phyloP scores from a whole-genome alignment of 2,797 vertebrate genomes.

The Enteromius unitaeniatus region DNA sequence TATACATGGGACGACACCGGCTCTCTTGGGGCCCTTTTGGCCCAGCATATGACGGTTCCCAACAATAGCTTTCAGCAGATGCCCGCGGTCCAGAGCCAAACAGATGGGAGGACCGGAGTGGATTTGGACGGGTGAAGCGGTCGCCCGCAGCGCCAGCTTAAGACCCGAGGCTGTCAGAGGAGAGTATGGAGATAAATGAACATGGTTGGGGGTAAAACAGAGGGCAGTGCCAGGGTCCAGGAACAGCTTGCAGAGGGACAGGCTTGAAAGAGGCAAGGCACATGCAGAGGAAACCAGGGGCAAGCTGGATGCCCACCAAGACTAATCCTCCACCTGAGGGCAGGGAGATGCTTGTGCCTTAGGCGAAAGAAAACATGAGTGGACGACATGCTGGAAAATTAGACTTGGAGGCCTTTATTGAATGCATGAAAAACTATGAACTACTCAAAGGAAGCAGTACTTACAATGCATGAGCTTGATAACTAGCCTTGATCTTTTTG shows the following conservation, averaged over 20 bases:
- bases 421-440: conserved; percentile 6
- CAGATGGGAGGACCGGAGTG: conserved; percentile 79
- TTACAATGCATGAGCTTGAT: conserved; percentile 30
- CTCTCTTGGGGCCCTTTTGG: conserved; percentile 80
- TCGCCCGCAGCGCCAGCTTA: conserved; percentile 68
- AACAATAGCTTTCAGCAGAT: conserved; percentile 82
- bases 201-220: conserved; percentile 74
- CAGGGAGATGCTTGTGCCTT: conserved; percentile 16
- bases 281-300: conserved; percentile 56
- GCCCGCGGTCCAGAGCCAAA: conserved; percentile 77
- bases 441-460: conserved; percentile 4
- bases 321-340: conserved; percentile 70
- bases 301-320: conserved; percentile 65
- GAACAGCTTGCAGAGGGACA: conserved; percentile 78
- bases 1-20: conserved; percentile 58
- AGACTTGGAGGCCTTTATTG: conserved; percentile 6
- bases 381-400: conserved; percentile 29
- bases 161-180: conserved; percentile 76
- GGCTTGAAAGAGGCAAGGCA: conserved; percentile 68
- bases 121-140: conserved; percentile 66
- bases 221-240: conserved; percentile 69
- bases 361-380: conserved; percentile 12
- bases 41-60: conserved; percentile 80
- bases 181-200: conserved; percentile 81
- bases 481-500: conserved; percentile 30